Evolutionary conservation across 2,888 invertebrate species (phyloP), one percentile per base, ranked within the genome.

Genomic region (Podotricha telesiphe): DNA sequence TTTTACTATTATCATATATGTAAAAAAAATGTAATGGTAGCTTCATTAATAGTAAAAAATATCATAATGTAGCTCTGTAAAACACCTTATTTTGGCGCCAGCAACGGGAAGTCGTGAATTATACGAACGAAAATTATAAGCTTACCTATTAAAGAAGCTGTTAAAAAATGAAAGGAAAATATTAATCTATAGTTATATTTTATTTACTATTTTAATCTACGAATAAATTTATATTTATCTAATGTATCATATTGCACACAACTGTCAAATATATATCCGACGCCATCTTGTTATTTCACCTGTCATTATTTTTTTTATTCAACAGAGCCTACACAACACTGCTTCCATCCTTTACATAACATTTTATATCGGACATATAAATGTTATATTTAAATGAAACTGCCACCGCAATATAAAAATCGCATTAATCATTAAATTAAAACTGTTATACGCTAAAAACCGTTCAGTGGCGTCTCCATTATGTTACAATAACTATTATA

Each of bases 381-480:
- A 59, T 6, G 42, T 45, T 45, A 42, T 58, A 22, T 45, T 59
- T 10, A 58, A n/a, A 15, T 42, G n/a, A 17, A 59, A 13, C 59
- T n/a, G 45, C 45, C 45, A 10, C 0, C n/a, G 45, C n/a, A 45
- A 22, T 45, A 45, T 42, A 59, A 59, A 28, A 15, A n/a, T 17
- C 4, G 22, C 20, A 59, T 59, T 59, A 59, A 45, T 28, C 42
- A 59, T 45, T 45, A 59, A 59, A n/a, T 20, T 45, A 22, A 59
- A 59, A 59, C 42, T 42, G 45, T 0, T 11, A 45, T 45, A 45
- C n/a, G 0, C 20, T 59, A 59, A 59, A 59, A 59, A 59, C 22
- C 45, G 59, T 59, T 59, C 45, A 59, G 45, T 45, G 45, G 45
- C 22, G n/a, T 28, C 59, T 55, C 22, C 22, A 59, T 45, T 45